Percentiles rank a stretch among this genome's conserved stretches.
Conservation (phyloP, 1,140 invertebrate genomes). For the Zaprionus ornatus region DNA sequence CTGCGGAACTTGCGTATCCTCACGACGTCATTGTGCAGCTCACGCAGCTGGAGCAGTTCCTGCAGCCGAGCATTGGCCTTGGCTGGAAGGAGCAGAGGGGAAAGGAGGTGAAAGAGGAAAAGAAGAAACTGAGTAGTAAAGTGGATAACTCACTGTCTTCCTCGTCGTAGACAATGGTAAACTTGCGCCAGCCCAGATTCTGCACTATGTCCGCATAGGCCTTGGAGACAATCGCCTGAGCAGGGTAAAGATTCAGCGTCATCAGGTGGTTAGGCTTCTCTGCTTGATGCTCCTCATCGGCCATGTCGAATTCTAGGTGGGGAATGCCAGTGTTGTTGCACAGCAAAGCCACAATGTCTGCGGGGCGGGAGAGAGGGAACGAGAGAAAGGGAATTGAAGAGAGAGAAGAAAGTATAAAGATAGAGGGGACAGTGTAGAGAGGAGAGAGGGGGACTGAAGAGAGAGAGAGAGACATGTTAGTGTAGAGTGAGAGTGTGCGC, state of each 20-base stretch:
- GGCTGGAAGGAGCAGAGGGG: neutral
- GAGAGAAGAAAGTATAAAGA: neutral
- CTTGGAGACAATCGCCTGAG: conserved; percentile 88
- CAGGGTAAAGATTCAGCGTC: conserved; percentile 89
- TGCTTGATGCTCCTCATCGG: conserved; percentile 84
- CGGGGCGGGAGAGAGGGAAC: neutral
- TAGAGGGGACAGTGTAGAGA: no score
- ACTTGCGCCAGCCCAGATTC: conserved; percentile 90
- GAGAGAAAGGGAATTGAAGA: neutral
- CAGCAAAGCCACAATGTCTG: conserved; percentile 86
- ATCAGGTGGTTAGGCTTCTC: conserved; percentile 83
- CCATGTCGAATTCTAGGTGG: conserved; percentile 86
- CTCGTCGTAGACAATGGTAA: conserved; percentile 92
- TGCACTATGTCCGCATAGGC: conserved; percentile 90
- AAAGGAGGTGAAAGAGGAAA: neutral
- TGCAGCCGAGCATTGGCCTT: conserved; percentile 64
- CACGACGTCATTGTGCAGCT: conserved; percentile 72
- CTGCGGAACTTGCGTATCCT: conserved; percentile 86
- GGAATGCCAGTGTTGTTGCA: conserved; percentile 89
- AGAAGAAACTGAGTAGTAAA: neutral
- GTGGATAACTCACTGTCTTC: conserved; percentile 86
- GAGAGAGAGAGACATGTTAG: neutral
- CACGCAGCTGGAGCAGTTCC: conserved; percentile 71
- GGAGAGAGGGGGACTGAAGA: neutral
- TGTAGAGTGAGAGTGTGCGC: neutral